A percentile compares a stretch with the other conserved stretches of the same genome.
phyloP scores from a whole-genome alignment of 2,113 vertebrate species.

The Setophaga kirtlandii region DNA sequence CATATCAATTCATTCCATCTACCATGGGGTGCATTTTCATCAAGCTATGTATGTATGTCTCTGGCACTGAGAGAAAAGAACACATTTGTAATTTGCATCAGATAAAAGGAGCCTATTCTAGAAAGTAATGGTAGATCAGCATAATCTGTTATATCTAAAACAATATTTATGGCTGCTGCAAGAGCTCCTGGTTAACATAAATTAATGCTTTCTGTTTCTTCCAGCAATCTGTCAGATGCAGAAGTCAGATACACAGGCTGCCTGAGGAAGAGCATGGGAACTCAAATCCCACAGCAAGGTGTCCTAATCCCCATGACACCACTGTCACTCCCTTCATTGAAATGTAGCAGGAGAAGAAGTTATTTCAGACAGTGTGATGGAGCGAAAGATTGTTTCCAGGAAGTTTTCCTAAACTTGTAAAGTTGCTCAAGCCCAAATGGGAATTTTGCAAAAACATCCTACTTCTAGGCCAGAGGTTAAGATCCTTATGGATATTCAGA shows the following conservation, averaged over 20 bases:
- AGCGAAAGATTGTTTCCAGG: background rate
- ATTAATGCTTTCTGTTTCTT: background rate
- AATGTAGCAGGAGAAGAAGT: background rate
- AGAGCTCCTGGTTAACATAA: background rate
- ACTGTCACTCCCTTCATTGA: background rate
- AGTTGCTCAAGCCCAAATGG: background rate
- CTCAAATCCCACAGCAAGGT: background rate
- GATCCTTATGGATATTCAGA: background rate
- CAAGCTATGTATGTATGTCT: background rate
- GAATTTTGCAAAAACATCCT: background rate
- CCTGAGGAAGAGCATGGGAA: background rate
- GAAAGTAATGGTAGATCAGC: background rate
- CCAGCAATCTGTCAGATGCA: background rate
- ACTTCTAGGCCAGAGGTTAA: background rate
- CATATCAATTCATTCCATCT: background rate
- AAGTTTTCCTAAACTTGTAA: background rate
- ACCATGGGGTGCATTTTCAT: background rate
- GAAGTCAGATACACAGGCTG: background rate
- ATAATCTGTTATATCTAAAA: background rate
- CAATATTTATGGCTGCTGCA: background rate
- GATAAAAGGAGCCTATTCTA: background rate
- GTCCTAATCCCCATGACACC: background rate
- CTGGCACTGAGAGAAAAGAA: background rate
- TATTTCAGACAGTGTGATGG: background rate
- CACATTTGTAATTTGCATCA: background rate